Base-by-base conservation (phyloP, 2,888 invertebrate genomes). In the Drosophila nigricruria region DNA sequence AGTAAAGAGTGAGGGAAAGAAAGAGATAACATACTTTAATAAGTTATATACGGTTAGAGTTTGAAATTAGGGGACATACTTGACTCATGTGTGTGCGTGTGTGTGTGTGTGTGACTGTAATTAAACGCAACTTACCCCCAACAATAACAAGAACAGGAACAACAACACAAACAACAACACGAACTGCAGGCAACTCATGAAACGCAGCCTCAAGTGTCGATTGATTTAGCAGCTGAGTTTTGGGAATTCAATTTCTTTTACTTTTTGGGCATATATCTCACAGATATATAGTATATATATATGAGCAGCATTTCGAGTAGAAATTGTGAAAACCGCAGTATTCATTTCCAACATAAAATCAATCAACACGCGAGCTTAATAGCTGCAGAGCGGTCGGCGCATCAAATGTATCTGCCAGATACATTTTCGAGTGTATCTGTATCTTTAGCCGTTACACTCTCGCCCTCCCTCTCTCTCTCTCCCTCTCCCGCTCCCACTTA, bases 351-450 rank as follows among this genome's bases (percentile, higher is more conserved):
- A 85, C 66, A 84, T 84, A 84, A 88, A 84, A 88, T 84, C 84
- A 86, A 84, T 84, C 84, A 88, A 84, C 84, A 83, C 89, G 76
- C 68, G 71, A 73, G 78, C 79, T 83, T 86, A 86, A 84, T 81
- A 86, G 86, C 32, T 61, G 56, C 66, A 34, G 32, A 62, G 70
- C 18, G 70, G 73, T n/a, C 74, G 42, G 65, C 70, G 61, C 77
- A 75, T 76, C 73, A 89, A 89, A 85, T 84, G 86, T 74, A 89
- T 84, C 90, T 82, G 78, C 61, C 78, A 89, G 88, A 88, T 88
- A 88, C 81, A 38, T 72, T 65, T 84, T 84, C 53, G 54, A 54
- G 43, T 59, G 77, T n/a, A 38, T 38, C 38, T 58, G 64, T 18
- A 58, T 53, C 27, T 53, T 20, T 30, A 40, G 27, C 40, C 25